Evolutionary conservation across 2,797 vertebrate genomes (phyloP).

Genomic region (Rhinophrynus dorsalis): DNA sequence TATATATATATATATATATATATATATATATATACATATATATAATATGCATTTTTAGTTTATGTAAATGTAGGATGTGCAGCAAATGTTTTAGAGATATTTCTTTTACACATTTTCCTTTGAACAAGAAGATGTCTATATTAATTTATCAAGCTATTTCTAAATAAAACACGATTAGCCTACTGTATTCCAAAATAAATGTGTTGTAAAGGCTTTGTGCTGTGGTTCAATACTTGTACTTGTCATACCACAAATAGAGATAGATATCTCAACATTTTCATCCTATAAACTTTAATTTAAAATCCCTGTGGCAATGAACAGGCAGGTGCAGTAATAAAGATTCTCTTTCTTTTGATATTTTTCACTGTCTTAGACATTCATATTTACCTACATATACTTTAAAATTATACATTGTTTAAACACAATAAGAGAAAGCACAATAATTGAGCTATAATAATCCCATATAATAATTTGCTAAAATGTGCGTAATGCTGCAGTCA

Average conservation of each 20-base stretch:
- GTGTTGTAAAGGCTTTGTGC: no score
- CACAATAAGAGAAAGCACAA: neutral
- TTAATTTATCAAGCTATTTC: slow-evolving; percentile 32
- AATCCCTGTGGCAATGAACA: slow-evolving; percentile 4
- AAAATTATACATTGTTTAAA: no score
- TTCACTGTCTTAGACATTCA: neutral
- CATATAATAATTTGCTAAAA: no score
- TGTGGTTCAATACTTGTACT: slow-evolving; percentile 14
- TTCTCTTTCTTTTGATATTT: neutral
- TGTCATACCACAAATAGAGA: slow-evolving; percentile 17
- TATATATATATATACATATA: no score
- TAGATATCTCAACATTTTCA: slow-evolving; percentile 9
- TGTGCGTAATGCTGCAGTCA: no score
- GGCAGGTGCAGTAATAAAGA: neutral
- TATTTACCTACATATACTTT: neutral
- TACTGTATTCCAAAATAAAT: slow-evolving; percentile 17
- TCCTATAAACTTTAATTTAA: slow-evolving; percentile 10
- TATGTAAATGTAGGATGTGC: no score
- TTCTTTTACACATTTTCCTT: slow-evolving; percentile 6
- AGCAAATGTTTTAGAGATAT: slow-evolving; percentile 21
- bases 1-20: no score
- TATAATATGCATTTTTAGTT: no score
- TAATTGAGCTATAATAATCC: no score
- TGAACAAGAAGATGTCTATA: neutral
- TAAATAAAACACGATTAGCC: slow-evolving; percentile 20